A percentile compares a stretch with the other conserved stretches of the same genome.
Evolutionary conservation across 2,888 invertebrate genomes (phyloP).

Genomic region (Axea sp.): DNA sequence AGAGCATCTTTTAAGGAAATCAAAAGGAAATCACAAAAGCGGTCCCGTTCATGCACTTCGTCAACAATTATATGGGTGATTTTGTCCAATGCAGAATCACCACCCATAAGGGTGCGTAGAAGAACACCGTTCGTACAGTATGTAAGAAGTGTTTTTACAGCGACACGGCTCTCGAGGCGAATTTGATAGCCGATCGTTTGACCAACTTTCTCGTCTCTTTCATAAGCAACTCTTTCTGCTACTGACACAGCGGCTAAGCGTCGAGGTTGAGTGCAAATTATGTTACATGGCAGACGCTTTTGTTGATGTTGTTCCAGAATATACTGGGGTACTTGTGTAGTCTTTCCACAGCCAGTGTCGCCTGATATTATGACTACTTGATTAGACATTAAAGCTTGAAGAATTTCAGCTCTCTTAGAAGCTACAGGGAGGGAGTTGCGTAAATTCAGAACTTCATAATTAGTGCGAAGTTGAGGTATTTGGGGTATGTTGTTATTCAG

Average conservation of each 20-base stretch:
- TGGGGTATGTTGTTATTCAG: slow-evolving; percentile 86
- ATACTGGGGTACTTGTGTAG: slow-evolving; percentile 96
- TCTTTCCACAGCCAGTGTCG: slow-evolving; percentile 96
- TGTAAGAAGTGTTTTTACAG: slow-evolving; percentile 89
- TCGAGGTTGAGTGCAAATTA: slow-evolving; percentile 96
- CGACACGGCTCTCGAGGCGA: slow-evolving; percentile 91
- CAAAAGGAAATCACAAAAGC: slow-evolving; percentile 94
- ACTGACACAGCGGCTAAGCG: slow-evolving; percentile 94
- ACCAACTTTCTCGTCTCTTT: slow-evolving; percentile 85
- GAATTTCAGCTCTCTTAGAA: slow-evolving; percentile 83
- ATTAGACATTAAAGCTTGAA: slow-evolving; percentile 80
- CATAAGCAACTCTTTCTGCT: slow-evolving; percentile 90
- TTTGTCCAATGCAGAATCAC: slow-evolving; percentile 84
- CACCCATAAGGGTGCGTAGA: slow-evolving; percentile 91
- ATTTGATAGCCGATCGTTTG: slow-evolving; percentile 93
- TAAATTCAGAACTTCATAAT: slow-evolving; percentile 82
- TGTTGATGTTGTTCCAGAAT: slow-evolving; percentile 88
- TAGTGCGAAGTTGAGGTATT: slow-evolving; percentile 81
- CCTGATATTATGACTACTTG: slow-evolving; percentile 87
- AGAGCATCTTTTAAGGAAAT: slow-evolving; percentile 90
- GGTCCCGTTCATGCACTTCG: slow-evolving; percentile 97
- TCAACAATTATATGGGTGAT: slow-evolving; percentile 95
- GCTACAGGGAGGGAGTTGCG: slow-evolving; percentile 86
- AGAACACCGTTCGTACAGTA: slow-evolving; percentile 96
- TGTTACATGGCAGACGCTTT: slow-evolving; percentile 85